Evolutionary conservation across 1,140 invertebrate genomes (phyloP), one percentile per base, ranked within the genome.

Genomic region (Drosophila sechellia): DNA sequence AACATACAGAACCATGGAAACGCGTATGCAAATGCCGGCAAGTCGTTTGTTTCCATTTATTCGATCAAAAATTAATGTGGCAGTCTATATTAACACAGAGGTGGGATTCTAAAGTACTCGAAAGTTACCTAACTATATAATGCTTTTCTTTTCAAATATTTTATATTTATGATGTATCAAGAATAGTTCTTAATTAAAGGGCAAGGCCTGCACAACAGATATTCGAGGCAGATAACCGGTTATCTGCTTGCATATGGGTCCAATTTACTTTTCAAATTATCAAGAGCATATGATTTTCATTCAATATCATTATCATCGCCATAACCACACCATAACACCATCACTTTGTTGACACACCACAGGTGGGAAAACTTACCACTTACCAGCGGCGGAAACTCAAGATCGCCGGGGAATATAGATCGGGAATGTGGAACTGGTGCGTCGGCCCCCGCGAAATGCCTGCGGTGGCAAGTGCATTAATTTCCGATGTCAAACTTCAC

Each of bases 401-500:
- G 59, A 64, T 74, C 70, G 12, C 12, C 10, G 5, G 3, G 25
- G 40, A 22, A 34, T 20, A 39, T 20, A 34, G 27, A 37, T 20
- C 34, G 45, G 15, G 37, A 17, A 13, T 17, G 64, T 39, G 15
- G 40, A 76, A 63, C 56, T 79, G 53, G 43, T 54, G 22, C 66
- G 70, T 60, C 55, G 58, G 58, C 63, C 70, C 61, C 54, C 48
- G 52, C 55, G 37, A 35, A 35, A 20, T 75, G 60, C 45, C 25
- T 56, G 52, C 57, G 69, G 35, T 34, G 61, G 55, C 56, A 53
- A 52, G 49, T 86, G 79, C 84, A 89, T 83, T 89, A 59, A 89
- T 70, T 83, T 79, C 49, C 57, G 61, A 72, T 87, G 83, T 87
- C 83, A 89, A 89, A 84, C 76, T 84, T 84, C 83, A 84, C 66